phyloP scores from a whole-genome alignment of 2,888 invertebrate genomes.

The Nineta flava region DNA sequence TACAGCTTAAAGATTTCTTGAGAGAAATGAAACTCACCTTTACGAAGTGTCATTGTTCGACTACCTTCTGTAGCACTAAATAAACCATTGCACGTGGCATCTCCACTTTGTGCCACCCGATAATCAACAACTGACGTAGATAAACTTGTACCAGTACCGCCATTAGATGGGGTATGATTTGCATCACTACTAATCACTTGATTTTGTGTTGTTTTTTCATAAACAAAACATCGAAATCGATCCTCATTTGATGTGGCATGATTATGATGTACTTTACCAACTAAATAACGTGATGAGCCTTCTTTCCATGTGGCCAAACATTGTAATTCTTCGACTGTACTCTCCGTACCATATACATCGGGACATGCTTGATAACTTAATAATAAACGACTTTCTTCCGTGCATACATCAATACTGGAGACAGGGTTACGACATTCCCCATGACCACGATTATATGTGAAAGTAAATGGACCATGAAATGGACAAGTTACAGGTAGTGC shows the following conservation, averaged over 20 bases:
- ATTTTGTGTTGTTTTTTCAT: slow-evolving; percentile 44
- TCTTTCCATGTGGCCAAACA: slow-evolving; percentile 90
- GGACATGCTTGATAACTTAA: slow-evolving; percentile 90
- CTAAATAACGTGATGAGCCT: slow-evolving; percentile 78
- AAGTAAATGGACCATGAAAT: slow-evolving; percentile 73
- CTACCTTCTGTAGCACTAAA: slow-evolving; percentile 81
- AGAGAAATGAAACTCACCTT: slow-evolving; percentile 38
- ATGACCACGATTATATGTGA: slow-evolving; percentile 83
- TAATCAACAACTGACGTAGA: slow-evolving; percentile 40
- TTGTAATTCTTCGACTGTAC: slow-evolving; percentile 85
- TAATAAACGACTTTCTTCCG: slow-evolving; percentile 76
- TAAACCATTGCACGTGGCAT: slow-evolving; percentile 84
- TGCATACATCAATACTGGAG: slow-evolving; percentile 86
- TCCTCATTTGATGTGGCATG: slow-evolving; percentile 86
- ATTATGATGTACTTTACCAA: slow-evolving; percentile 77
- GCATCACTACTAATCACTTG: slow-evolving; percentile 19
- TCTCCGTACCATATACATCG: slow-evolving; percentile 79
- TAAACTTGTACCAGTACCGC: slow-evolving; percentile 13
- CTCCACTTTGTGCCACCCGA: slow-evolving; percentile 78
- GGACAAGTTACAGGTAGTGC: slow-evolving; percentile 83
- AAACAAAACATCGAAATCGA: slow-evolving; percentile 88
- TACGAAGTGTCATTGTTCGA: slow-evolving; percentile 64
- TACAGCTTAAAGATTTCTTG: background rate
- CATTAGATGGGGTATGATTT: slow-evolving; percentile 18
- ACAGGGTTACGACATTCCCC: slow-evolving; percentile 80